Evolutionary conservation across 2,888 invertebrate species (phyloP).

Genomic region (Drosophila parthenogenetica): DNA sequence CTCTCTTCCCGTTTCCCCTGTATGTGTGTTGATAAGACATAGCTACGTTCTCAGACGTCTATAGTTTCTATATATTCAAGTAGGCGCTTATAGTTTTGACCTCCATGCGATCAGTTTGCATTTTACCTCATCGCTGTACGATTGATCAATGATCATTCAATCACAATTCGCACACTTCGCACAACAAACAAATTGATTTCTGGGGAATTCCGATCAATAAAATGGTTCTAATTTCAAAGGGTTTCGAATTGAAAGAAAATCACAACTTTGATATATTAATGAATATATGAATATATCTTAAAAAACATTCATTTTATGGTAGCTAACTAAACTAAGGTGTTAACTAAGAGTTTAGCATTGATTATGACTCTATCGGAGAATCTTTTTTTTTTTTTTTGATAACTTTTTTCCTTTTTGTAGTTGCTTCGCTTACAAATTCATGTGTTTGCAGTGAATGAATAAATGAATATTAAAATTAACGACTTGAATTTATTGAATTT

Average conservation of each 20-base stretch:
- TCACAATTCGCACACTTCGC: neutral
- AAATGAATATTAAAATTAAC: neutral
- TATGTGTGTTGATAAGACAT: neutral
- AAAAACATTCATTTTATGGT: conserved; percentile 2
- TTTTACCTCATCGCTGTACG: neutral
- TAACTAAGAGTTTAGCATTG: conserved; percentile 20
- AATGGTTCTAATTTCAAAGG: conserved; percentile 15
- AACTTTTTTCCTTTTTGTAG: neutral
- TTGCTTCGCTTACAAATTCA: neutral
- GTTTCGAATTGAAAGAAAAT: conserved; percentile 1
- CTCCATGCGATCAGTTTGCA: conserved; percentile 1
- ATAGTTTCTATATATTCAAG: neutral
- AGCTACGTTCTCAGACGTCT: neutral
- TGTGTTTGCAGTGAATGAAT: neutral
- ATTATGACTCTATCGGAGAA: neutral
- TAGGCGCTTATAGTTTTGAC: conserved; percentile 16
- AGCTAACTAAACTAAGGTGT: conserved; percentile 18
- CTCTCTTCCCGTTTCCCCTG: neutral
- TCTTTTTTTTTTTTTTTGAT: neutral
- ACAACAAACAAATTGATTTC: conserved; percentile 22
- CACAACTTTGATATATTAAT: neutral
- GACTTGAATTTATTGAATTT: too few relatives aligned
- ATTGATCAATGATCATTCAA: neutral
- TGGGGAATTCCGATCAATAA: conserved; percentile 9
- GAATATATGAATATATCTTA: conserved; percentile 4